Evolutionary conservation across 2,797 vertebrate species (phyloP).

Genomic region (Sebastes nivosus): DNA sequence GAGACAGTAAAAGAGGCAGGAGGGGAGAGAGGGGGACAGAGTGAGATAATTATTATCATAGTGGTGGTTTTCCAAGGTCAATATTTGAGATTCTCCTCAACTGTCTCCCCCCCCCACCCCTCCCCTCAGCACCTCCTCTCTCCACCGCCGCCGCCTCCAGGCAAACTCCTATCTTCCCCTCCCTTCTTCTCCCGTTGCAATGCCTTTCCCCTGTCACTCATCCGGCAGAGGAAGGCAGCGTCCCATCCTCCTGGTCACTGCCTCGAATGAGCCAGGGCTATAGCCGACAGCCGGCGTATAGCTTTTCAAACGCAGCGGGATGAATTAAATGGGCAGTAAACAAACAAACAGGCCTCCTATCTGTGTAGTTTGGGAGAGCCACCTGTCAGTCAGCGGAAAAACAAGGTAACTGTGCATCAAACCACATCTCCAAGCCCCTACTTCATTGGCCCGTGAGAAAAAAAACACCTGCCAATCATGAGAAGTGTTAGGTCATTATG

Average conservation of each 20-base stretch:
- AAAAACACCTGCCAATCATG: conserved; percentile 79
- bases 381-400: conserved; percentile 63
- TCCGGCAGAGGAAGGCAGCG: conserved; percentile 17
- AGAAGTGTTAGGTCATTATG: conserved; percentile 78
- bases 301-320: conserved; percentile 36
- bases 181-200: conserved; percentile 24
- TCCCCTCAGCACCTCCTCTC: conserved; percentile 13
- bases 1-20: conserved; percentile 21
- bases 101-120: conserved; percentile 34
- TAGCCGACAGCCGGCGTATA: conserved; percentile 21
- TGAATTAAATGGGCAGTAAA: conserved; percentile 60
- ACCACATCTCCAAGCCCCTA: conserved; percentile 23
- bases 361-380: conserved; percentile 34
- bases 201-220: conserved; percentile 52
- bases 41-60: conserved; percentile 68
- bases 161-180: conserved; percentile 44
- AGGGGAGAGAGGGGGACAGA: background rate
- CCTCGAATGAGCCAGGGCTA: conserved; percentile 24
- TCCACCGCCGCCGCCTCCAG: conserved; percentile 44
- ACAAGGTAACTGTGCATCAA: conserved; percentile 55
- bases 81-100: conserved; percentile 69
- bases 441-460: conserved; percentile 60
- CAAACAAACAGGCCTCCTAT: conserved; percentile 42
- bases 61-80: conserved; percentile 79
- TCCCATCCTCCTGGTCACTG: conserved; percentile 44